phyloP scores from a whole-genome alignment of 2,888 invertebrate species.

The Drosophila melanosoma region DNA sequence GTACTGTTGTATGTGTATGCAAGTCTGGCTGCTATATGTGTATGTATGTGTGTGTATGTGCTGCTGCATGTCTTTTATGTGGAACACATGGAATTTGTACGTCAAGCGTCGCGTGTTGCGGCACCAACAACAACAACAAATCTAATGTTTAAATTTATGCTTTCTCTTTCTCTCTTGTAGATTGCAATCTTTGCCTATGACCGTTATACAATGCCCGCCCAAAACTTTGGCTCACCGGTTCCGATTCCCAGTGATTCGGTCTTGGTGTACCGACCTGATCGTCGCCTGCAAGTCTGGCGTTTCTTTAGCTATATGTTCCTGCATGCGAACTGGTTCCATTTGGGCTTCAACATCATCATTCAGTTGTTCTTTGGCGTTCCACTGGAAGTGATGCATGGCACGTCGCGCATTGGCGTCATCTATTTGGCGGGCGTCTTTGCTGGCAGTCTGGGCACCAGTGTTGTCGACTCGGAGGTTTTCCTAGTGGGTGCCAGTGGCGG shows the following conservation, averaged over 20 bases:
- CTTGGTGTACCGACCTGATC: conserved; percentile 97
- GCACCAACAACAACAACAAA: conserved; percentile 52
- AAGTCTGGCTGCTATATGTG: background rate
- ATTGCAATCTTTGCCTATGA: conserved; percentile 97
- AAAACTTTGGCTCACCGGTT: conserved; percentile 93
- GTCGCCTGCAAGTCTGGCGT: conserved; percentile 95
- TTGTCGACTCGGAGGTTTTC: conserved; percentile 97
- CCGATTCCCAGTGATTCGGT: conserved; percentile 97
- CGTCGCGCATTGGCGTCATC: conserved; percentile 93
- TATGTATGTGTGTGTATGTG: conserved; percentile 1
- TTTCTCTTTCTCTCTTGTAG: conserved; percentile 86
- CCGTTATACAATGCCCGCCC: conserved; percentile 87
- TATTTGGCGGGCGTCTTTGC: conserved; percentile 97
- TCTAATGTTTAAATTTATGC: conserved; percentile 38
- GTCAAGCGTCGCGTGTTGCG: conserved; percentile 64
- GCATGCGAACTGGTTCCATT: conserved; percentile 98
- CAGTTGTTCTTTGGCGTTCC: conserved; percentile 97
- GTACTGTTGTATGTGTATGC: conserved; percentile 15
- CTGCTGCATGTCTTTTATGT: conserved; percentile 46
- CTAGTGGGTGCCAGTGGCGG: conserved; percentile 99
- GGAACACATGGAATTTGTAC: conserved; percentile 44
- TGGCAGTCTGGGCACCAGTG: conserved; percentile 92
- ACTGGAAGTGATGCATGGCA: conserved; percentile 98
- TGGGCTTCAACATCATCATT: conserved; percentile 97
- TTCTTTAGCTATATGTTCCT: conserved; percentile 97